Evolutionary conservation across 2,113 vertebrate genomes (phyloP).

Genomic region (Protobothrops flavoviridis): DNA sequence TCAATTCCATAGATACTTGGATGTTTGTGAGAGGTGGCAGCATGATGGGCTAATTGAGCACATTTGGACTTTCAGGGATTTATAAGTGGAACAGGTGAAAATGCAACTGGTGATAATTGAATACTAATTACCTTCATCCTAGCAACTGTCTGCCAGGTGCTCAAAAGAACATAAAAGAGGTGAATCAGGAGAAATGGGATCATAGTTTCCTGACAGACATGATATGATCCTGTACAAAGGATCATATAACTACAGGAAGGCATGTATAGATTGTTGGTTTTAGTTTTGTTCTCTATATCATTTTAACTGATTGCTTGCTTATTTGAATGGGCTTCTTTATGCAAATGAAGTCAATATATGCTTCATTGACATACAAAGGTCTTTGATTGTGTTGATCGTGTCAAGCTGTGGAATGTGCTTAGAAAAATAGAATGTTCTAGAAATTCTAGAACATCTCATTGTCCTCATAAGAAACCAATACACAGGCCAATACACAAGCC

Average conservation of each 20-base stretch:
- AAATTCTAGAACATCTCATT: background rate
- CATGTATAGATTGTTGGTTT: background rate
- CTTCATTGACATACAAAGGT: background rate
- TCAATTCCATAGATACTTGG: slow-evolving; percentile 17
- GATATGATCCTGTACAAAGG: background rate
- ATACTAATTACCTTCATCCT: slow-evolving; percentile 7
- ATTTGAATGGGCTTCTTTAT: background rate
- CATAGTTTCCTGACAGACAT: slow-evolving; percentile 4
- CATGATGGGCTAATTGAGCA: slow-evolving; percentile 49
- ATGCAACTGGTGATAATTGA: slow-evolving; percentile 43
- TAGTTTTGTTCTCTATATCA: background rate
- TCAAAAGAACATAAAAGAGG: slow-evolving; percentile 36
- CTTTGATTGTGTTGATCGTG: background rate
- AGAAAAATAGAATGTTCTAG: background rate
- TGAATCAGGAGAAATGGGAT: background rate
- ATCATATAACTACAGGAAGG: background rate
- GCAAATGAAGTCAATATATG: background rate
- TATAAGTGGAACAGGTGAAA: slow-evolving; percentile 35
- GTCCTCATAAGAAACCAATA: background rate
- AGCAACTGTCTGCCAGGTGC: slow-evolving; percentile 57
- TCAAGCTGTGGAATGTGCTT: background rate
- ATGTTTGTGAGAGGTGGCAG: slow-evolving; percentile 25
- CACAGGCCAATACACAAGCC: background rate
- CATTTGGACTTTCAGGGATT: slow-evolving; percentile 32
- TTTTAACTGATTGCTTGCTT: background rate